These are phyloP conservation scores for Dendronephthya gigantea DNA, from an alignment of 64 coral and sea anemone genomes.

Conservation along the genomic window DNA sequence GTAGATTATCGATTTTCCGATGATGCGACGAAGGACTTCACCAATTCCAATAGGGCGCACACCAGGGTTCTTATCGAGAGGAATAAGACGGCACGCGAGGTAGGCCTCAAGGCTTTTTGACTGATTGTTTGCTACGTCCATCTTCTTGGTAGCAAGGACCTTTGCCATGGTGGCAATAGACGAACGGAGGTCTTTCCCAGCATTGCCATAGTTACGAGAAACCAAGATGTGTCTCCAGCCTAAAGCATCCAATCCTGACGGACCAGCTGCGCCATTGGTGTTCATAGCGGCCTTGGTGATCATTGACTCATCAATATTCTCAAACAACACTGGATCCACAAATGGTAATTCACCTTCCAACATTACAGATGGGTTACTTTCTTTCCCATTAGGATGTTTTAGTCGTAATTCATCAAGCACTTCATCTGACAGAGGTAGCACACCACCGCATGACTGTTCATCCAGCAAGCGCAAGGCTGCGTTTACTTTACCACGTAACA, in stretches of 20 bases:
- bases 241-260: not conserved
- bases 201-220: not conserved
- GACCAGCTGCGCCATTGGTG: not conserved
- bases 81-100: constrained; percentile 21
- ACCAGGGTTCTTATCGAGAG: not conserved
- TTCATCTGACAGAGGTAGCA: too few species aligned
- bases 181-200: not conserved
- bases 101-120: not conserved
- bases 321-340: too few species aligned
- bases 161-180: not conserved
- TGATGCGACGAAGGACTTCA: not conserved
- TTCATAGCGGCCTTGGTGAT: not conserved
- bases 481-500: not conserved
- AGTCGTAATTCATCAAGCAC: too few species aligned
- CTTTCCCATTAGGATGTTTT: not conserved
- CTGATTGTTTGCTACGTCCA: not conserved
- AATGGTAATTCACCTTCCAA: too few species aligned
- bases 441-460: too few species aligned
- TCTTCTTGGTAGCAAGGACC: not conserved
- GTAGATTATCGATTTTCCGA: not conserved
- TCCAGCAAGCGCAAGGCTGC: not conserved
- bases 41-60: too few species aligned
- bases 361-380: not conserved
- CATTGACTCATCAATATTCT: not conserved
- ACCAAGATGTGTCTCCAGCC: not conserved